Conservation (phyloP, 92 coral and sea anemone species). For the Virgularia gustaviana region DNA sequence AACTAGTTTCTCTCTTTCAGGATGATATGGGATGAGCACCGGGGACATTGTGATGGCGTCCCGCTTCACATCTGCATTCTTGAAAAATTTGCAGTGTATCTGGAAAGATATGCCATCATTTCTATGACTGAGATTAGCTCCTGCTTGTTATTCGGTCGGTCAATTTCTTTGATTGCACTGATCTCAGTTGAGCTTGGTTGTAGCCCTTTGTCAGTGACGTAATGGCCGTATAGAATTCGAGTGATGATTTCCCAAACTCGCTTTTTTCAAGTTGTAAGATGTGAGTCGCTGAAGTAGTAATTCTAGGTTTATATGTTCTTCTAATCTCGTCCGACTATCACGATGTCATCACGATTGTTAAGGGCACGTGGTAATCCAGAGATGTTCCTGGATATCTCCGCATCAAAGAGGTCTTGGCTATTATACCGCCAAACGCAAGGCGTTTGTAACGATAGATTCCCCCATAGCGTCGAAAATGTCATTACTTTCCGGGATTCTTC, state of each 20-base stretch:
- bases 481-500: conserved; percentile 49
- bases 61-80: no score
- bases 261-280: conserved; percentile 18
- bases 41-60: conserved; percentile 44
- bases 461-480: conserved; percentile 59
- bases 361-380: no score
- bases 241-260: conserved; percentile 19
- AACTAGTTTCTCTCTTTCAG: conserved; percentile 34
- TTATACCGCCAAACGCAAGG: no score
- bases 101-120: conserved; percentile 57
- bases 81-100: conserved; percentile 48
- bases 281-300: conserved; percentile 7
- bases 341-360: no score
- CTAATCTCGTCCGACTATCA: no score
- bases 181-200: conserved; percentile 45
- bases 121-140: conserved; percentile 51
- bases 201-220: conserved; percentile 42
- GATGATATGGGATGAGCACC: conserved; percentile 36
- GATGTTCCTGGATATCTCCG: no score
- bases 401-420: no score
- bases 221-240: conserved; percentile 57
- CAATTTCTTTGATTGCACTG: conserved; percentile 35
- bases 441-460: neutral
- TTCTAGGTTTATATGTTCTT: no score
- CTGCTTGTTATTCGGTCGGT: conserved; percentile 43